Percentiles rank a stretch among this genome's conserved stretches.
These are phyloP conservation scores for Diplodus puntazzo DNA, from an alignment of 2,797 vertebrate genomes.

Conservation along the genomic window DNA sequence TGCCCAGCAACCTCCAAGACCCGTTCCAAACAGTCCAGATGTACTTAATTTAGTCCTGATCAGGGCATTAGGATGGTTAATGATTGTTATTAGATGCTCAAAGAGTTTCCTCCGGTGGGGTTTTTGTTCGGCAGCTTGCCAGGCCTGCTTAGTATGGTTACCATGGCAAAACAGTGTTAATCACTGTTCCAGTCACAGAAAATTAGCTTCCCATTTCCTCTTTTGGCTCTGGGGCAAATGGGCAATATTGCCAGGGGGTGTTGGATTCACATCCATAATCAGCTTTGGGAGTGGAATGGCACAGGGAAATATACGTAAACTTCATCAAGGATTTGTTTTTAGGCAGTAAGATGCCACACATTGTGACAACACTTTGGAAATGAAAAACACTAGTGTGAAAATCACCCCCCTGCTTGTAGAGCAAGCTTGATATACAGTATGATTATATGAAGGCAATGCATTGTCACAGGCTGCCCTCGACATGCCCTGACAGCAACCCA, in stretches of 20 bases:
- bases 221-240: constrained; percentile 53
- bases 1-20: constrained; percentile 44
- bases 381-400: constrained; percentile 44
- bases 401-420: constrained; percentile 24
- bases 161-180: constrained; percentile 72
- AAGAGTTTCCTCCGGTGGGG: constrained; percentile 61
- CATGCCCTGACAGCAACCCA: background rate
- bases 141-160: constrained; percentile 67
- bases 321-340: constrained; percentile 34
- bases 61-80: constrained; percentile 63
- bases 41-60: constrained; percentile 65
- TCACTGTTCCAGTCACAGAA: constrained; percentile 67
- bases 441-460: constrained; percentile 37
- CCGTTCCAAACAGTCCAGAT: constrained; percentile 62
- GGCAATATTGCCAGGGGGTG: constrained; percentile 40
- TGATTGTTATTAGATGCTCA: constrained; percentile 76
- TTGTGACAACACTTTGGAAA: constrained; percentile 9
- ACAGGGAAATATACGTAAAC: constrained; percentile 19
- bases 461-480: constrained; percentile 22
- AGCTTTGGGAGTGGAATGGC: constrained; percentile 42
- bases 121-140: constrained; percentile 63
- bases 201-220: constrained; percentile 63
- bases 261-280: constrained; percentile 51
- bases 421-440: constrained; percentile 7
- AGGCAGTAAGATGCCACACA: constrained; percentile 30